Evolutionary conservation across 2,797 vertebrate genomes (phyloP).

Genomic region (Enteromius mattozi): DNA sequence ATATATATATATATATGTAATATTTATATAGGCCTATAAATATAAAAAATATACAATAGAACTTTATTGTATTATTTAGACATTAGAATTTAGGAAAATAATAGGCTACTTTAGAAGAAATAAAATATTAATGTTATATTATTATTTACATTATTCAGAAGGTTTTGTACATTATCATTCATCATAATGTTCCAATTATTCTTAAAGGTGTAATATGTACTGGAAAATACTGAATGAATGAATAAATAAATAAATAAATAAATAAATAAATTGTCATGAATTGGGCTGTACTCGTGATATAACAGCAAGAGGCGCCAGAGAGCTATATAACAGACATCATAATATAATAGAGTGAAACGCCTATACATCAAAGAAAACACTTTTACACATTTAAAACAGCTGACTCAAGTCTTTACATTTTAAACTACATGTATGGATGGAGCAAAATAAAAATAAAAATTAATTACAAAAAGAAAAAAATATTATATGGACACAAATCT

Average conservation of each 20-base stretch:
- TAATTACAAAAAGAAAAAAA: not conserved
- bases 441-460: not conserved
- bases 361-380: not conserved
- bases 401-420: not conserved
- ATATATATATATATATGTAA: no score
- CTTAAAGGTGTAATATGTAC: not conserved
- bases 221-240: not conserved
- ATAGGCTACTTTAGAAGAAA: not conserved
- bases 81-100: not conserved
- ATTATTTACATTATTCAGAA: not conserved
- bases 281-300: not conserved
- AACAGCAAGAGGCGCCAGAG: conserved; percentile 40
- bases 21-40: no score
- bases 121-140: not conserved
- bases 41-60: no score
- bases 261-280: no score
- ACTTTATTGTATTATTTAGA: not conserved
- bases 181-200: not conserved
- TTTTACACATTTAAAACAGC: not conserved
- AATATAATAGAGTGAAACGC: not conserved
- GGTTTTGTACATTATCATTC: not conserved
- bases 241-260: not conserved
- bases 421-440: not conserved
- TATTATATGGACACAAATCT: not conserved
- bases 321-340: not conserved